Conservation (phyloP, 1,140 invertebrate species). For the Hypsibius dujardini region DNA sequence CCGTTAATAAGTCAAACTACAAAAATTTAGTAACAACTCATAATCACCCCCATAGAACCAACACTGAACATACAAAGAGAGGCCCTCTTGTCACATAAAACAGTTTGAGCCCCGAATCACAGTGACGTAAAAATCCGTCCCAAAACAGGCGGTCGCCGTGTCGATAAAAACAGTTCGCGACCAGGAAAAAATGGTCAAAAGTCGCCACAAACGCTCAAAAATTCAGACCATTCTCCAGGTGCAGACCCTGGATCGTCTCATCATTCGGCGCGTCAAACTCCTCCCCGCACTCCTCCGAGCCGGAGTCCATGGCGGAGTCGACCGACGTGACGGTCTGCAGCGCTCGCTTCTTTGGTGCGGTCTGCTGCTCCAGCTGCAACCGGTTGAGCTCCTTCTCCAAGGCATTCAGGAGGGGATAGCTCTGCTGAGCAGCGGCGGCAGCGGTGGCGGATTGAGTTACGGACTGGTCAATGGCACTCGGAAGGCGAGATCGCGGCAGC, state of each 20-base stretch:
- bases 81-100: too few relatives aligned
- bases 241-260: not conserved
- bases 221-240: not conserved
- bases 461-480: not conserved
- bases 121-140: not conserved
- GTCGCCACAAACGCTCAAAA: too few relatives aligned
- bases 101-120: too few relatives aligned
- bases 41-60: too few relatives aligned
- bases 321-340: conserved; percentile 14
- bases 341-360: not conserved
- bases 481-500: not conserved
- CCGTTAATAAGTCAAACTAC: too few relatives aligned
- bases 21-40: too few relatives aligned
- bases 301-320: conserved; percentile 13
- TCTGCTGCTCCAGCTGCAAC: not conserved
- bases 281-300: not conserved
- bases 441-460: too few relatives aligned
- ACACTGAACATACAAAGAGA: too few relatives aligned
- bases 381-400: not conserved
- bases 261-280: not conserved
- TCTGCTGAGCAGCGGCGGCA: too few relatives aligned
- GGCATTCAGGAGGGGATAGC: not conserved
- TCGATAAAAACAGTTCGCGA: not conserved
- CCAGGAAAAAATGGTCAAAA: not conserved
- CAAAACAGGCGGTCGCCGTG: too few relatives aligned